Evolutionary conservation across 1,140 invertebrate genomes (phyloP), one percentile per base, ranked within the genome.

Genomic region (Dendroctonus ponderosae): DNA sequence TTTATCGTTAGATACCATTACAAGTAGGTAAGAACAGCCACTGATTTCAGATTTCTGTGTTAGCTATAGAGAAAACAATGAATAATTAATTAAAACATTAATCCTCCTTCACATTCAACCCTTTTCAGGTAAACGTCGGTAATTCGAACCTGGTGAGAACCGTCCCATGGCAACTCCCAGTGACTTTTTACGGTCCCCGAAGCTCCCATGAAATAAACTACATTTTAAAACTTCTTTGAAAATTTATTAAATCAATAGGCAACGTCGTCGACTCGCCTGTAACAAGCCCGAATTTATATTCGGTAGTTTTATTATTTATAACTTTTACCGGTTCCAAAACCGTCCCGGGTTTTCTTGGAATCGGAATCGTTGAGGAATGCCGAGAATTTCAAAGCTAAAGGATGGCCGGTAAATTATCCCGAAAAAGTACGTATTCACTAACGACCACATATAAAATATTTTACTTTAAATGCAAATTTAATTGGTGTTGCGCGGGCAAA

Each of bases 221-320:
- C 37, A 14, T n/a, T 63, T 54, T 54, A 46, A 63, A 63, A 63
- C n/a, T 56, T 2, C 26, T 26, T 54, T 63, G 54, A 46, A 63
- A 63, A 63, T 63, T 63, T 63, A 63, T 63, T 63, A 63, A 63
- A 63, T 63, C 62, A 65, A 65, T 65, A 65, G 62, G 44, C 26
- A 65, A 65, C 62, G 50, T 49, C 62, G 62, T 65, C 62, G 52
- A 56, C 53, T 57, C 26, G 49, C 51, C 14, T 63, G 62, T 65
- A 65, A 65, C 62, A 65, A 65, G 53, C 62, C 49, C 49, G 53
- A 65, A 65, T 65, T 65, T 65, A 65, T 65, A 65, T 65, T 65
- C 43, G 44, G 62, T 65, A 57, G 62, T 65, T 65, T 57, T 65
- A 65, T 65, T 65, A 65, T 65, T 65, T 65, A 65, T 65, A 65